Conservation (phyloP, 2,888 invertebrate species). For the Troides oblongomaculatus region DNA sequence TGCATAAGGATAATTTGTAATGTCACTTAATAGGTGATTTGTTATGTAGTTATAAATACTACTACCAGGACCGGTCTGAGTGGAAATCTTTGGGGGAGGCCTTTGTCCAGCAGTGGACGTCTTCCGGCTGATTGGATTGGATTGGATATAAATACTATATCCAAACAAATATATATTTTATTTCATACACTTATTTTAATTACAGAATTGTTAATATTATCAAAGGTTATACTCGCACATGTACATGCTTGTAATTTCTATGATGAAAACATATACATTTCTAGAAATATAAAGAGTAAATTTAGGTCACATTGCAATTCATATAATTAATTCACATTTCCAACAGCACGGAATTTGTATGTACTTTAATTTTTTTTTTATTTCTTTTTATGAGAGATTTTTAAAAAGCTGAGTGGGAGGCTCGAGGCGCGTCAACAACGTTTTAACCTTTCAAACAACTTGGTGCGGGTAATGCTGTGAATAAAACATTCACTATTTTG, state of each 20-base stretch:
- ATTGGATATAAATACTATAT: no score
- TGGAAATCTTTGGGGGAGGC: no score
- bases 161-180: no score
- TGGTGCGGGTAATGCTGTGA: background rate
- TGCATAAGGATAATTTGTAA: no score
- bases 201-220: background rate
- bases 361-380: background rate
- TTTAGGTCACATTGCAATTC: constrained; percentile 20
- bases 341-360: background rate
- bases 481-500: constrained; percentile 2
- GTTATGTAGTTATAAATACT: no score
- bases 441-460: constrained; percentile 8
- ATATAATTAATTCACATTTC: constrained; percentile 15
- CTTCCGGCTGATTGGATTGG: no score
- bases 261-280: background rate
- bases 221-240: no score
- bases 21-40: no score
- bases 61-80: no score
- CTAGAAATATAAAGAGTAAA: background rate
- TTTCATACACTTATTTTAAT: no score
- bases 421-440: constrained; percentile 2
- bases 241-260: no score
- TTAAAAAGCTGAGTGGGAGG: constrained; percentile 1
- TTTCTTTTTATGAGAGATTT: constrained; percentile 10
- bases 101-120: no score